Evolutionary conservation across 2,888 invertebrate species (phyloP).

Genomic region (Drosophila bunnanda): DNA sequence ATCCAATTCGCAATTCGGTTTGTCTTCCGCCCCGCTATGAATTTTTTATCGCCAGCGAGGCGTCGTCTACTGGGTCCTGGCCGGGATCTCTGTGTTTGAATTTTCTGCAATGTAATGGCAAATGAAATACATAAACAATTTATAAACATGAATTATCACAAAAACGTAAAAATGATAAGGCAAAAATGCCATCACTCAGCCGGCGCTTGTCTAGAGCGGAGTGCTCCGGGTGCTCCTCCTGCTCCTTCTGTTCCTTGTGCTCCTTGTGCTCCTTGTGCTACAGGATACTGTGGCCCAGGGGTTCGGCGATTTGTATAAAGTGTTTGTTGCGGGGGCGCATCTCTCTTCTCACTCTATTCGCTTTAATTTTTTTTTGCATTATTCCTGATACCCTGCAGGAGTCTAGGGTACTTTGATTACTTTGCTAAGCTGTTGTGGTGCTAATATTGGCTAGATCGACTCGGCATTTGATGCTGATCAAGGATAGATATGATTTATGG

Average conservation of each 20-base stretch:
- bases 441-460: background rate
- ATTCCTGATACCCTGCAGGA: background rate
- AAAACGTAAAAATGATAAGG: constrained; percentile 70
- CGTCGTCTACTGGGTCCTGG: background rate
- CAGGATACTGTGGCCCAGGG: constrained; percentile 35
- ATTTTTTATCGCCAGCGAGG: constrained; percentile 35
- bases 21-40: constrained; percentile 27
- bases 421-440: accelerated
- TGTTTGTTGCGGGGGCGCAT: constrained; percentile 28
- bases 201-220: constrained; percentile 23
- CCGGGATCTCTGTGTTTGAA: background rate
- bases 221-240: background rate
- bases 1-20: constrained; percentile 46
- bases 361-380: background rate
- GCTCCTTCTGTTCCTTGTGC: background rate
- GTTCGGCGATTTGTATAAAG: constrained; percentile 72
- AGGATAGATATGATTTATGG: too few species aligned
- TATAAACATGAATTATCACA: constrained; percentile 72
- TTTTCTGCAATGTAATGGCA: constrained; percentile 61
- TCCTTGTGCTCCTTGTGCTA: background rate
- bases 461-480: too few species aligned
- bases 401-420: too few species aligned
- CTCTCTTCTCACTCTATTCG: constrained; percentile 6
- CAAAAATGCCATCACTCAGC: constrained; percentile 61
- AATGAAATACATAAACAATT: constrained; percentile 74